These are phyloP conservation scores for Alviniconcha strummeri DNA, from an alignment of 2,888 invertebrate species.

Conservation along the genomic window DNA sequence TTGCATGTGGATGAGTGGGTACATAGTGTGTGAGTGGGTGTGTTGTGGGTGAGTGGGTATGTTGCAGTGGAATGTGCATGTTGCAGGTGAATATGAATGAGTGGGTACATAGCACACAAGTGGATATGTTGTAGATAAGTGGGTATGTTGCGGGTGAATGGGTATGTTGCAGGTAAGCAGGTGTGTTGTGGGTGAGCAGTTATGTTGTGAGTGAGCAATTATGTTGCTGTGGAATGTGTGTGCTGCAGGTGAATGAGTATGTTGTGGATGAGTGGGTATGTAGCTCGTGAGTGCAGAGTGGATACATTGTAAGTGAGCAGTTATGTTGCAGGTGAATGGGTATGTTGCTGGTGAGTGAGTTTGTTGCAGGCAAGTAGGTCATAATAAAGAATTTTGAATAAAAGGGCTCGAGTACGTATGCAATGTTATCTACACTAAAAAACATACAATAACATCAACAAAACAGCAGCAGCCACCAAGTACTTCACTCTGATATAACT, in stretches of 20 bases:
- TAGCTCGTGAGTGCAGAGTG: not conserved
- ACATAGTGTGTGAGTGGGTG: too few relatives aligned
- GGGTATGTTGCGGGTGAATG: too few relatives aligned
- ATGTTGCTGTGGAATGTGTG: not conserved
- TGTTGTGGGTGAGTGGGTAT: too few relatives aligned
- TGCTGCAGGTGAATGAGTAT: too few relatives aligned
- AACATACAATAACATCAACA: too few relatives aligned
- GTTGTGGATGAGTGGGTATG: not conserved
- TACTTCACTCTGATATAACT: too few relatives aligned
- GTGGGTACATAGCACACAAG: not conserved
- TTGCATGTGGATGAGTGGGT: not conserved
- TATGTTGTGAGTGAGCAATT: not conserved
- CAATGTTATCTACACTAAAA: too few relatives aligned
- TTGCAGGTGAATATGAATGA: not conserved
- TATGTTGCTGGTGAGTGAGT: not conserved
- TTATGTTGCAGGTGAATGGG: not conserved
- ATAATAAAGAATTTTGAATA: not conserved
- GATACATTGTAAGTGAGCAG: not conserved
- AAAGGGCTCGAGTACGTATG: too few relatives aligned
- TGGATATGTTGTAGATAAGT: not conserved
- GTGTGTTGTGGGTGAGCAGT: not conserved
- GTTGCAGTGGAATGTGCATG: too few relatives aligned
- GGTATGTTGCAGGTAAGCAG: not conserved
- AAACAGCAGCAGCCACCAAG: too few relatives aligned
- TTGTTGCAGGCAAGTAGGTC: too few relatives aligned